Evolutionary conservation across 2,113 vertebrate genomes (phyloP).

Genomic region (Chauna torquata): DNA sequence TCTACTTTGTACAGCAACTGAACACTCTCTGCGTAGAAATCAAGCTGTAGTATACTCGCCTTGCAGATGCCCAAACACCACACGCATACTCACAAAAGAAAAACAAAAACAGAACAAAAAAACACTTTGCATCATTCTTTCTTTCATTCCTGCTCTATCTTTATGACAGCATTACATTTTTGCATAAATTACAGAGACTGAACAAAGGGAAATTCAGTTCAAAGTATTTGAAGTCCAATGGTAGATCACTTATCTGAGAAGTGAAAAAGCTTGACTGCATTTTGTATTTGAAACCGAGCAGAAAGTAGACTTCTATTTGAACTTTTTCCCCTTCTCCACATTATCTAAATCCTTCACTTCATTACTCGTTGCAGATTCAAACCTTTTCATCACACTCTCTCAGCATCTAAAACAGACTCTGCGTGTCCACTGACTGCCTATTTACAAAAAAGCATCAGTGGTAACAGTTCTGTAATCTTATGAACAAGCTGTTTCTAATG

Average conservation of each 20-base stretch:
- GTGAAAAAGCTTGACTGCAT: background rate
- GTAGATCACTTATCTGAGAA: background rate
- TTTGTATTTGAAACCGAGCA: background rate
- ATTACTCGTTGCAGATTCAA: background rate
- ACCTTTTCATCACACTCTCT: background rate
- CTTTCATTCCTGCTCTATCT: background rate
- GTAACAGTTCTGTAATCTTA: background rate
- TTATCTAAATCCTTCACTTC: background rate
- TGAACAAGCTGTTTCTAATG: background rate
- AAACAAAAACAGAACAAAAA: background rate
- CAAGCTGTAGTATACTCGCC: rapidly evolving
- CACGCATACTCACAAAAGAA: background rate
- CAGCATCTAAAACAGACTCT: background rate
- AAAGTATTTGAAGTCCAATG: background rate
- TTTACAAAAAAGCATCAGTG: background rate
- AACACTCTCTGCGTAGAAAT: rapidly evolving
- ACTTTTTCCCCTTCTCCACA: background rate
- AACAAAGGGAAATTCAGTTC: background rate
- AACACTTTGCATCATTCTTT: background rate
- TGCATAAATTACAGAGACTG: background rate
- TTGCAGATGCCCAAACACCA: background rate
- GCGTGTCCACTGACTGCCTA: background rate
- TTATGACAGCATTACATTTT: background rate
- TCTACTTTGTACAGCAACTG: background rate
- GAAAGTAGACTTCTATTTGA: background rate